Percentiles rank a stretch among this genome's conserved stretches.
These are phyloP conservation scores for Acheta domesticus DNA, from an alignment of 2,888 invertebrate species.

Conservation along the genomic window DNA sequence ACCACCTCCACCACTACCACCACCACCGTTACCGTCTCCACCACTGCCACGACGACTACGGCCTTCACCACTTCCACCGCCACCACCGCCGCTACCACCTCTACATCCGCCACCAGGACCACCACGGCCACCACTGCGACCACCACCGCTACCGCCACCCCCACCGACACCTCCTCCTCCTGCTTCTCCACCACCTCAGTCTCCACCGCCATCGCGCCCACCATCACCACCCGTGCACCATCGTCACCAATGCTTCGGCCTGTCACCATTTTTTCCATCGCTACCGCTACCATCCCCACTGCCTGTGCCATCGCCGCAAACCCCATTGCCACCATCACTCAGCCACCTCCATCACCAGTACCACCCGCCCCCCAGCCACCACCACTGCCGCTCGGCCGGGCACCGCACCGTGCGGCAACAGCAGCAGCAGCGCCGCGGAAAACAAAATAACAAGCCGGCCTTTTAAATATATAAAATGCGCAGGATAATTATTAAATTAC, in stretches of 20 bases:
- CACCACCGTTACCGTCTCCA: too few relatives aligned
- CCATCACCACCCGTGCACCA: not conserved
- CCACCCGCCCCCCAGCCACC: too few relatives aligned
- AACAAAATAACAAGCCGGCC: slow-evolving; percentile 18
- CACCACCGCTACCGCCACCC: too few relatives aligned
- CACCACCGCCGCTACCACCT: not conserved
- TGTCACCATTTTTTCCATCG: not conserved
- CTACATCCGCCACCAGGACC: too few relatives aligned
- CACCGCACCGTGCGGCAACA: too few relatives aligned
- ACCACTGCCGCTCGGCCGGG: too few relatives aligned
- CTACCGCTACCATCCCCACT: not conserved
- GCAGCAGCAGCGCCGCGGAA: not conserved
- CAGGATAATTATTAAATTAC: slow-evolving; percentile 18
- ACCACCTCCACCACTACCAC: not conserved
- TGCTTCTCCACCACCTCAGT: too few relatives aligned
- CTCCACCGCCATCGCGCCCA: not conserved
- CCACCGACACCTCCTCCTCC: too few relatives aligned
- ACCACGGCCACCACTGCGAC: too few relatives aligned
- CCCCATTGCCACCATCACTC: not conserved
- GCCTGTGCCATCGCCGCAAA: not conserved
- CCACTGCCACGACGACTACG: too few relatives aligned
- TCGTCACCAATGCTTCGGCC: too few relatives aligned
- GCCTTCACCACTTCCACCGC: not conserved
- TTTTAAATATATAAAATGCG: slow-evolving; percentile 18
- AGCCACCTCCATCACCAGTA: not conserved